Evolutionary conservation across 2,113 vertebrate species (phyloP).

Genomic region (Mus musculus): GRCm39 chr3:125220001-125220500

Average conservation of each 20-base stretch:
- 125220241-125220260: not conserved
- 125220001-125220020: not conserved
- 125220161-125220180: not conserved
- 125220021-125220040: not conserved
- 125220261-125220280: rapidly evolving
- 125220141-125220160: not conserved
- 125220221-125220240: not conserved
- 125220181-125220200: not conserved
- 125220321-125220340: not conserved
- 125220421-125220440: not conserved
- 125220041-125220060: not conserved
- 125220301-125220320: not conserved
- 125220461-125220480: rapidly evolving
- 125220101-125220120: not conserved
- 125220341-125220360: not conserved
- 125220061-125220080: not conserved
- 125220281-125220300: not conserved
- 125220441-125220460: not conserved
- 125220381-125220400: not conserved
- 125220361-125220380: not conserved
- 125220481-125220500: no score
- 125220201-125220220: not conserved
- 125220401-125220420: not conserved
- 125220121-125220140: not conserved
- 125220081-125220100: not conserved